Conservation (phyloP, 2,797 vertebrate genomes). For the Hypotaenidia okinawae region DNA sequence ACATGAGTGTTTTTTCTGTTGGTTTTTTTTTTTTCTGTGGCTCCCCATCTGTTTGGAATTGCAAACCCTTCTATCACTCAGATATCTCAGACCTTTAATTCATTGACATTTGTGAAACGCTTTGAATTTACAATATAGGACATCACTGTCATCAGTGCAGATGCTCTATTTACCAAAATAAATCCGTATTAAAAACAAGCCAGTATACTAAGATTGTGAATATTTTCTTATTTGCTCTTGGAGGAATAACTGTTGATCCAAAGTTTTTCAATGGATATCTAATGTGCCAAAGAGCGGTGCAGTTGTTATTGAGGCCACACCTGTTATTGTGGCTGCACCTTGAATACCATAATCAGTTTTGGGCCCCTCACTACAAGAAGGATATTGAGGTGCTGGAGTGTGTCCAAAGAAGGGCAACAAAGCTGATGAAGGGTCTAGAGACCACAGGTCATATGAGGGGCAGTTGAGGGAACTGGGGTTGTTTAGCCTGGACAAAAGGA, state of each 20-base stretch:
- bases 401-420: too few relatives aligned
- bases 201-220: neutral
- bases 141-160: neutral
- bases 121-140: neutral
- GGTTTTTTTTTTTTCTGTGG: neutral
- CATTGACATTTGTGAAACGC: neutral
- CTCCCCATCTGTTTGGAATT: neutral
- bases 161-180: neutral
- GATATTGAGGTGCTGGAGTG: too few relatives aligned
- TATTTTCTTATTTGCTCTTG: neutral
- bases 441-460: too few relatives aligned
- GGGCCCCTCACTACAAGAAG: too few relatives aligned
- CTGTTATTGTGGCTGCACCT: too few relatives aligned
- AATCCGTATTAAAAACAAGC: neutral
- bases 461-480: too few relatives aligned
- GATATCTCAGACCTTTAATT: neutral
- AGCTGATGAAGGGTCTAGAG: too few relatives aligned
- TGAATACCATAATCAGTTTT: too few relatives aligned
- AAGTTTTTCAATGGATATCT: neutral
- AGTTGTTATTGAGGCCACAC: neutral
- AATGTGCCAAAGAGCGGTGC: neutral
- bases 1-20: neutral
- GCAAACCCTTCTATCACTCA: neutral
- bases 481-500: too few relatives aligned
- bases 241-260: neutral